These are phyloP conservation scores for Aporophyla nigra DNA, from an alignment of 2,888 invertebrate genomes.

Conservation along the genomic window DNA sequence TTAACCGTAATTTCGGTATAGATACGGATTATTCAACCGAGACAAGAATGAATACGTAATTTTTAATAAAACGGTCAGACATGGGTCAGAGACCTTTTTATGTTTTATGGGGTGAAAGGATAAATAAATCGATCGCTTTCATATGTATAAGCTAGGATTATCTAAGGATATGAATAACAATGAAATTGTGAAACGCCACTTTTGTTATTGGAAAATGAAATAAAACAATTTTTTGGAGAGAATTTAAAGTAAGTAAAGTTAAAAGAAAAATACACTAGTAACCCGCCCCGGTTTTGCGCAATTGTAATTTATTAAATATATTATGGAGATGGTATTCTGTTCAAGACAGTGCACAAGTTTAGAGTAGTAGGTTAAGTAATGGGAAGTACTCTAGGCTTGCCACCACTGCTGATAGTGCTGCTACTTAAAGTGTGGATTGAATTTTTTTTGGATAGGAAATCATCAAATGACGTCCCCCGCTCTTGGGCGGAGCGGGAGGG, in stretches of 20 bases:
- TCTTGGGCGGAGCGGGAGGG: no score
- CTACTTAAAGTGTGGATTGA: no score
- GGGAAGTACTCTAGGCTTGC: no score
- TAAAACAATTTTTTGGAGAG: neutral
- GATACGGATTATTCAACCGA: conserved; percentile 7
- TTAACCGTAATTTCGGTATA: neutral
- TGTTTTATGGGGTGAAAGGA: conserved; percentile 17
- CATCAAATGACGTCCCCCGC: no score
- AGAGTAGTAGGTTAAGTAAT: neutral
- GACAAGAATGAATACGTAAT: conserved; percentile 26
- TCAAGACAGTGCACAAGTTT: neutral
- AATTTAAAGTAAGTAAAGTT: neutral
- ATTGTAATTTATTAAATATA: neutral
- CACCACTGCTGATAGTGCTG: no score
- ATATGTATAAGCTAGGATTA: conserved; percentile 1
- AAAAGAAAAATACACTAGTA: neutral
- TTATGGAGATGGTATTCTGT: neutral
- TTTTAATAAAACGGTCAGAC: conserved; percentile 36
- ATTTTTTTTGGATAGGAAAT: no score
- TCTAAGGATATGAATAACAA: conserved; percentile 4
- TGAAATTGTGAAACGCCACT: neutral
- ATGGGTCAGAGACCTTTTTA: conserved; percentile 15
- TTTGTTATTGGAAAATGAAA: neutral
- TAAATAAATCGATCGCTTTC: neutral
- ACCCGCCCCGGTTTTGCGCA: neutral